Conservation (phyloP, 2,888 invertebrate species). For the Tipula lateralis region DNA sequence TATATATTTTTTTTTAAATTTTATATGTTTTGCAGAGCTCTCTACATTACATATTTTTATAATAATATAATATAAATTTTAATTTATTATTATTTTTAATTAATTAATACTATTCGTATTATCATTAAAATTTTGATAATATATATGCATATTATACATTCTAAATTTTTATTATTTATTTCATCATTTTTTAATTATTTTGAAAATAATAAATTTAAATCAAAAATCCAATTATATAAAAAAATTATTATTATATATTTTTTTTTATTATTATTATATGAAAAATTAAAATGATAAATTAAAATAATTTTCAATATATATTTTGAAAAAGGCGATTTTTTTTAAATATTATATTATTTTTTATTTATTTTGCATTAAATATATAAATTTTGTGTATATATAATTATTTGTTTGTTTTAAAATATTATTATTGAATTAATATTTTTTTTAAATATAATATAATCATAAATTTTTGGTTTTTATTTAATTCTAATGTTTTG, state of each 20-base stretch:
- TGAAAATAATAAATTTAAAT: background rate
- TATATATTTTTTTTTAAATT: constrained; percentile 47
- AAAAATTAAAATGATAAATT: constrained; percentile 5
- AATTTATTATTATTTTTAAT: constrained; percentile 29
- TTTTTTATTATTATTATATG: background rate
- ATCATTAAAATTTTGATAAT: background rate
- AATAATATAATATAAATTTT: constrained; percentile 33
- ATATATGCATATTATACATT: constrained; percentile 11
- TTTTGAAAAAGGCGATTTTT: constrained; percentile 14
- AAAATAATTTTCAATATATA: constrained; percentile 24
- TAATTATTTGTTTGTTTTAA: constrained; percentile 9
- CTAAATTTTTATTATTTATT: constrained; percentile 11
- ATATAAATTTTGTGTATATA: constrained; percentile 19
- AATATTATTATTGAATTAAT: constrained; percentile 19
- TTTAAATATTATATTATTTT: constrained; percentile 20
- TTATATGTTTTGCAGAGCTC: constrained; percentile 30
- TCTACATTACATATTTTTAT: constrained; percentile 32
- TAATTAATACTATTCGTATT: constrained; percentile 19
- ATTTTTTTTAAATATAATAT: background rate
- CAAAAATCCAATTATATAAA: constrained; percentile 13
- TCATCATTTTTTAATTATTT: background rate
- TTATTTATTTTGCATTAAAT: constrained; percentile 13
- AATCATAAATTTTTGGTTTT: background rate
- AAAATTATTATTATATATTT: constrained; percentile 14
- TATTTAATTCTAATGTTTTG: background rate